Evolutionary conservation across 2,888 invertebrate genomes (phyloP), one percentile per base, ranked within the genome.

Genomic region (Caenorhabditis plicata): DNA sequence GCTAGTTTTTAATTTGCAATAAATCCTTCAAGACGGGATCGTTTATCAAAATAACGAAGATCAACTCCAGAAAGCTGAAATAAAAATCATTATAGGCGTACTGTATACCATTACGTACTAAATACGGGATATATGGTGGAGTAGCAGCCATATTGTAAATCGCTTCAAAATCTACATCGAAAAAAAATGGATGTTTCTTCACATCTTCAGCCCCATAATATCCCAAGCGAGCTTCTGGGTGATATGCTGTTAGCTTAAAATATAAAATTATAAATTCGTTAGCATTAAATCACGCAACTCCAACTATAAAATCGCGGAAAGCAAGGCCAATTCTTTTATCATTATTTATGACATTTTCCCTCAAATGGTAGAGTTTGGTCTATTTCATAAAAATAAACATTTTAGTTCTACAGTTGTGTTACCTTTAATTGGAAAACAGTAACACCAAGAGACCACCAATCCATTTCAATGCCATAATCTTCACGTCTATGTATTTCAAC

Each of bases 391-490:
- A n/a, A n/a, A n/a, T n/a, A n/a, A n/a, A n/a, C n/a, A n/a, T n/a
- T n/a, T n/a, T n/a, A n/a, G n/a, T n/a, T n/a, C n/a, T n/a, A n/a
- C n/a, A n/a, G 7, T 39, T 8, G 39, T 41, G 53, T 39, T 20
- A 49, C 60, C 20, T 50, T 46, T 42, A 60, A 31, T 35, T 60
- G 60, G 26, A 43, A 60, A 27, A 60, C 32, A 22, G 60, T 50
- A 32, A 60, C 60, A 20, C 60, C 60, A 29, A 60, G 43, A 4
- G 60, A 49, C 60, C 60, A 60, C 60, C 60, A 60, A 29, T 60
- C 60, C 38, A 43, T 43, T 26, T 49, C 53, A 11, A 60, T 60
- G 22, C 60, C 60, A 42, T 60, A 60, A 15, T 42, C 50, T 33
- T 60, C 54, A 42, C 50, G 15, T 11, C 60, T 25, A 17, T 39